Evolutionary conservation across 2,797 vertebrate species (phyloP).

Genomic region (Hemibagrus guttatus): DNA sequence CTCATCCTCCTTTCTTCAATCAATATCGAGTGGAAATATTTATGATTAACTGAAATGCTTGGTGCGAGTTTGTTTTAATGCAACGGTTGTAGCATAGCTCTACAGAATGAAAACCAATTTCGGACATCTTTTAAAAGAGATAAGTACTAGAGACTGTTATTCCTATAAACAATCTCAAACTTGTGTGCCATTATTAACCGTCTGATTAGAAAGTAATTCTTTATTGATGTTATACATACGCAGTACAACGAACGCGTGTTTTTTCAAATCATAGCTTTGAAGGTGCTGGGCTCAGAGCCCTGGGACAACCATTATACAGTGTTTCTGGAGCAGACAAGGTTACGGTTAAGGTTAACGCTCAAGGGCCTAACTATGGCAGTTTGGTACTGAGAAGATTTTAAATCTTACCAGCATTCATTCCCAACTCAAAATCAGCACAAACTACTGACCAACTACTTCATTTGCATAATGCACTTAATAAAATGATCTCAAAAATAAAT

Average conservation of each 20-base stretch:
- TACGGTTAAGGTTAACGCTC: background rate
- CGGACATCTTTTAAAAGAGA: no score
- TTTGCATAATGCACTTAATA: background rate
- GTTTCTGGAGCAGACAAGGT: background rate
- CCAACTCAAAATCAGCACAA: background rate
- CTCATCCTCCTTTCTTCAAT: background rate
- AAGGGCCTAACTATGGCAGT: background rate
- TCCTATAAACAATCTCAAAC: background rate
- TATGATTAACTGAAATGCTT: background rate
- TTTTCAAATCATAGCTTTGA: background rate
- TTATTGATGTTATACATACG: background rate
- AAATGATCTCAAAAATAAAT: background rate
- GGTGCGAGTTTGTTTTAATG: background rate
- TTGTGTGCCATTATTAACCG: background rate
- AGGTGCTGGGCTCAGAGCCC: background rate
- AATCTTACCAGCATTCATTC: background rate
- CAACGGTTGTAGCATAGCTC: background rate
- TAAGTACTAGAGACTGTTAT: background rate
- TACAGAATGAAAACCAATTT: background rate
- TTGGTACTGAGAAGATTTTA: background rate
- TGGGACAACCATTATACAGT: background rate
- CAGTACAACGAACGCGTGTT: background rate
- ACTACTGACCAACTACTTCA: background rate
- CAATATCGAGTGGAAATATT: no score
- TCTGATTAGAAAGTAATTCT: constrained; percentile 3